Conservation (phyloP, 2,797 vertebrate species). For the Paedocypris micromegethes region DNA sequence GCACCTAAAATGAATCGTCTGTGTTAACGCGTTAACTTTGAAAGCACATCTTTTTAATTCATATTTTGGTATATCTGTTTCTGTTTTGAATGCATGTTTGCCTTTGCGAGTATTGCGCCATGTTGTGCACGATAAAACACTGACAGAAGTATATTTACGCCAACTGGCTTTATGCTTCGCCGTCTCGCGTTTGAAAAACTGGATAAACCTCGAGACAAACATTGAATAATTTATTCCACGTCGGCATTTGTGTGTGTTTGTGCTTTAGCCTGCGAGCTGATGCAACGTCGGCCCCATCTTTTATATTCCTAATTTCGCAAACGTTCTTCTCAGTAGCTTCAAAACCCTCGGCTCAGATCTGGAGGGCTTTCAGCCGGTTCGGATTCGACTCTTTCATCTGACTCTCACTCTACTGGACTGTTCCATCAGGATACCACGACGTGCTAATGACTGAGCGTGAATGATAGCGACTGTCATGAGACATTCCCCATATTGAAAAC, state of each 20-base stretch:
- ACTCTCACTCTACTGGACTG: neutral
- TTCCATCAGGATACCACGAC: neutral
- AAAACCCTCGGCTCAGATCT: conserved; percentile 6
- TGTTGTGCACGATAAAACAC: too few species aligned
- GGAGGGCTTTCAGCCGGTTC: neutral
- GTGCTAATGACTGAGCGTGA: neutral
- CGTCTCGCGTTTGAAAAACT: neutral
- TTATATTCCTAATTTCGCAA: conserved; percentile 10
- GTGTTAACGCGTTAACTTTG: too few species aligned
- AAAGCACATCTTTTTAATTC: too few species aligned
- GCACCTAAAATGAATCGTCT: too few species aligned
- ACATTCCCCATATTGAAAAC: neutral
- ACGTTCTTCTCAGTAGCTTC: neutral
- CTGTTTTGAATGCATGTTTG: too few species aligned
- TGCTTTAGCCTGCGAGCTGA: neutral
- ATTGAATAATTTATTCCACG: conserved; percentile 16
- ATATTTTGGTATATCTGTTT: too few species aligned
- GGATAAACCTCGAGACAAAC: conserved; percentile 13
- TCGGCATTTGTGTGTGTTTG: neutral
- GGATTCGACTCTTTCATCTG: conserved; percentile 2
- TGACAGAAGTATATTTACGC: too few species aligned
- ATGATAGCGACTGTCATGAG: neutral
- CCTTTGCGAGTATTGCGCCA: too few species aligned
- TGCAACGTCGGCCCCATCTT: conserved; percentile 8
- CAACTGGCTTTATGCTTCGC: neutral